phyloP scores from a whole-genome alignment of 2,113 vertebrate species.

The Pterocles burchelli region DNA sequence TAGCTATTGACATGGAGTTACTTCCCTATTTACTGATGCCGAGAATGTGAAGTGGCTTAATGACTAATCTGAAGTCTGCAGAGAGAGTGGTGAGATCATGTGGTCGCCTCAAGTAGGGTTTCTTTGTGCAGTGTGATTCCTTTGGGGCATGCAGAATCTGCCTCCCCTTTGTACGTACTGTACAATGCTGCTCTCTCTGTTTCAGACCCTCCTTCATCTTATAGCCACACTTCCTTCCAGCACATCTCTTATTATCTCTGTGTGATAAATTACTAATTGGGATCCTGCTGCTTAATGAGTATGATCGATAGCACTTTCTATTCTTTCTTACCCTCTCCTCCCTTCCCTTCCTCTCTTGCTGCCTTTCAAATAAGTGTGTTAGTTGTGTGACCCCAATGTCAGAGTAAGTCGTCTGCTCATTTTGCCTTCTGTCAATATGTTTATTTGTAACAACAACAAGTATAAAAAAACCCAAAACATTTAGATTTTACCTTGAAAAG shows the following conservation, averaged over 20 bases:
- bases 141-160: not conserved
- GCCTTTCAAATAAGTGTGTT: not conserved
- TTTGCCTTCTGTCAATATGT: not conserved
- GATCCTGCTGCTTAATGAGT: not conserved
- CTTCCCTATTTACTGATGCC: slow-evolving; percentile 3
- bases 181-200: not conserved
- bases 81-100: not conserved
- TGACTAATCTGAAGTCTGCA: slow-evolving; percentile 29
- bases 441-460: not conserved
- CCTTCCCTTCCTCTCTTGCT: not conserved
- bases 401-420: not conserved
- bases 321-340: not conserved
- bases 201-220: not conserved
- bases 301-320: not conserved
- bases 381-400: not conserved
- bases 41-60: slow-evolving; percentile 32
- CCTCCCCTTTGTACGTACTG: not conserved
- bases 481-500: not conserved
- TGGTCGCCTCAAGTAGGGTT: not conserved
- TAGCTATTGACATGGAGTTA: slow-evolving; percentile 7
- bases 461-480: not conserved
- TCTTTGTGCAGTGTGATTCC: slow-evolving; percentile 23
- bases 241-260: not conserved
- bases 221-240: not conserved
- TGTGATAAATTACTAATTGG: slow-evolving; percentile 11